These are phyloP conservation scores for Philypnodon macrostomus DNA, from an alignment of 2,797 vertebrate species.

Conservation along the genomic window DNA sequence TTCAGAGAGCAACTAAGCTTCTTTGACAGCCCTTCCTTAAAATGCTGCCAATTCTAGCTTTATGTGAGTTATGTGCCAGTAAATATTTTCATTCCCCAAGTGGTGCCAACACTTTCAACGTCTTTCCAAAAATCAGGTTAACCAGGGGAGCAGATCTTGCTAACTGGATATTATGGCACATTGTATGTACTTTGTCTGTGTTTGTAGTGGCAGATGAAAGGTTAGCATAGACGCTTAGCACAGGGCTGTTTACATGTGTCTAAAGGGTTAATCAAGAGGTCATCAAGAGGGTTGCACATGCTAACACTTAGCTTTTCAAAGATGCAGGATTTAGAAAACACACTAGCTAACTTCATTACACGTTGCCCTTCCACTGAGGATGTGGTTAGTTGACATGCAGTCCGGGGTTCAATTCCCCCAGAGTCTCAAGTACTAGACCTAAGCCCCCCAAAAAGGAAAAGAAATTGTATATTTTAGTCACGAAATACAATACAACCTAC, in stretches of 20 bases:
- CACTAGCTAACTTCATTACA: not conserved
- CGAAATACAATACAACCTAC: too few species aligned
- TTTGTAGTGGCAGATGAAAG: not conserved
- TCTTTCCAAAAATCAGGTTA: constrained; percentile 16
- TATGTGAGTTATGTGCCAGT: constrained; percentile 28
- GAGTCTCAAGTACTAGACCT: too few species aligned
- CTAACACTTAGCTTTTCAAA: constrained; percentile 9
- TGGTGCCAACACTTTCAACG: constrained; percentile 26
- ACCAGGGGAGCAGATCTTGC: constrained; percentile 19
- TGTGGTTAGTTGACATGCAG: not conserved
- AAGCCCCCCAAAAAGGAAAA: too few species aligned
- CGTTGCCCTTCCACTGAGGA: not conserved
- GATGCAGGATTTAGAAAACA: constrained; percentile 12
- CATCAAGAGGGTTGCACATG: constrained; percentile 5
- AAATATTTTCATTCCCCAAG: constrained; percentile 26
- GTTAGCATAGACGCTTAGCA: constrained; percentile 19
- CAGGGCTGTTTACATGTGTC: constrained; percentile 18
- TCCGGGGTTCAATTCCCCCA: too few species aligned
- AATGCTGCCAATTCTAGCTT: constrained; percentile 33
- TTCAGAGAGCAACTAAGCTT: constrained; percentile 22
- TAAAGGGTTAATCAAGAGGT: constrained; percentile 13
- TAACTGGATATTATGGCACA: constrained; percentile 21
- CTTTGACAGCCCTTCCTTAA: constrained; percentile 42
- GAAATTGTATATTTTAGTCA: too few species aligned
- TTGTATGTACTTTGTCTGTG: constrained; percentile 2